Percentiles rank a stretch among this genome's conserved stretches.
These are phyloP conservation scores for Atlantisia rogersi DNA, from an alignment of 2,113 vertebrate genomes.

Conservation along the genomic window DNA sequence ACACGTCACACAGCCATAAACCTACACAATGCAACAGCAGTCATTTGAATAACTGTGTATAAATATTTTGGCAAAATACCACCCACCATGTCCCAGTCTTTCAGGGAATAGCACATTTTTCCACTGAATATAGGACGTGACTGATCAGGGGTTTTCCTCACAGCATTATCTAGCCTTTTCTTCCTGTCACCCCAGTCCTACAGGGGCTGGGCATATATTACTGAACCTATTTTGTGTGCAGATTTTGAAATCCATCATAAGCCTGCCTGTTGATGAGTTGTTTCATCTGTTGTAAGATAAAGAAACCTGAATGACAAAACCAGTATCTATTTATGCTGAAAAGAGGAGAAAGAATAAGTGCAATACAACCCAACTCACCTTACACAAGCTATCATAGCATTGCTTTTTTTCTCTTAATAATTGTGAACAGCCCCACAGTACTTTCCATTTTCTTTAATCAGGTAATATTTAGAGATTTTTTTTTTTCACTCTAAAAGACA, in stretches of 20 bases:
- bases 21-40: not conserved
- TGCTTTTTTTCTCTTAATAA: not conserved
- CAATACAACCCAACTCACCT: not conserved
- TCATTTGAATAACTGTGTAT: not conserved
- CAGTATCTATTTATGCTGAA: not conserved
- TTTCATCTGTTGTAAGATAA: not conserved
- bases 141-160: not conserved
- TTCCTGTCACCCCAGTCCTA: not conserved
- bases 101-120: not conserved
- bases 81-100: not conserved
- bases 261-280: not conserved
- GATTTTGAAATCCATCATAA: not conserved
- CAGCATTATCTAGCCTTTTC: not conserved
- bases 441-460: not conserved
- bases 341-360: not conserved
- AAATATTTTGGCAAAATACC: not conserved
- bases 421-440: not conserved
- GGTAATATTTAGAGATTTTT: not conserved
- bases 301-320: not conserved
- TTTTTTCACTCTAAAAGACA: not conserved
- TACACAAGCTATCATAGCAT: not conserved
- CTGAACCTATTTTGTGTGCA: not conserved
- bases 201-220: not conserved
- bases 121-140: not conserved
- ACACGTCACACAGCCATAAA: not conserved